A percentile compares a stretch with the other conserved stretches of the same genome.
Evolutionary conservation across 2,797 vertebrate genomes (phyloP).

Genomic region (Acanthiza pusilla): DNA sequence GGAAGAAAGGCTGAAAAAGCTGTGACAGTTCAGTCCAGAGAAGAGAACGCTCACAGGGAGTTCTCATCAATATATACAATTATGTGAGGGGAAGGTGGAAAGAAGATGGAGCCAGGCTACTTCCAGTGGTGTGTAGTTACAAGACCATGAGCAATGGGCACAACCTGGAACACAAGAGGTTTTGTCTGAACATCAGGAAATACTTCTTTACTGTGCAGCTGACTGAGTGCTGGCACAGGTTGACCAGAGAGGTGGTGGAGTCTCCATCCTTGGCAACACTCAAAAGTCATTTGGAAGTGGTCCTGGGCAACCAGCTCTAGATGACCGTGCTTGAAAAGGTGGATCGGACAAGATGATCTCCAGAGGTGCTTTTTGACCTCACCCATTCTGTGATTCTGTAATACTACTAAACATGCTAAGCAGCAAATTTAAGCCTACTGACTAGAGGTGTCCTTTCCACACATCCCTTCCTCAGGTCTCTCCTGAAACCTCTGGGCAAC

Average conservation of each 20-base stretch:
- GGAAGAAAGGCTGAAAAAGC: neutral
- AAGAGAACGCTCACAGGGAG: neutral
- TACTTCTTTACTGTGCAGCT: neutral
- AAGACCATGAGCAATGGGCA: neutral
- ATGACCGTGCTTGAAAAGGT: neutral
- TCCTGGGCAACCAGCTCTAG: neutral
- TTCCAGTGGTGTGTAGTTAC: neutral
- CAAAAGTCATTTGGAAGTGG: neutral
- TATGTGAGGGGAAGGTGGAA: neutral
- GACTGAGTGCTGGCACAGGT: neutral
- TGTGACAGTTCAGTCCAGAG: neutral
- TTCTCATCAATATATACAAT: neutral
- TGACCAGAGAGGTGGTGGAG: neutral
- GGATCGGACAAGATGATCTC: neutral
- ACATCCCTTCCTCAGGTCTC: neutral
- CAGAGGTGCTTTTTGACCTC: neutral
- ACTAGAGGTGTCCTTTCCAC: neutral
- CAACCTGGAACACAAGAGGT: neutral
- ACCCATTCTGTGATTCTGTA: neutral
- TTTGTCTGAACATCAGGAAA: neutral
- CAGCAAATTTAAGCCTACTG: neutral
- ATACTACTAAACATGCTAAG: neutral
- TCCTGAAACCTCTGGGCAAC: neutral
- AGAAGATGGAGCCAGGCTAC: neutral
- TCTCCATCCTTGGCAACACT: neutral